Evolutionary conservation across 2,797 vertebrate genomes (phyloP), one percentile per base, ranked within the genome.

Genomic region (Cyclura pinguis): DNA sequence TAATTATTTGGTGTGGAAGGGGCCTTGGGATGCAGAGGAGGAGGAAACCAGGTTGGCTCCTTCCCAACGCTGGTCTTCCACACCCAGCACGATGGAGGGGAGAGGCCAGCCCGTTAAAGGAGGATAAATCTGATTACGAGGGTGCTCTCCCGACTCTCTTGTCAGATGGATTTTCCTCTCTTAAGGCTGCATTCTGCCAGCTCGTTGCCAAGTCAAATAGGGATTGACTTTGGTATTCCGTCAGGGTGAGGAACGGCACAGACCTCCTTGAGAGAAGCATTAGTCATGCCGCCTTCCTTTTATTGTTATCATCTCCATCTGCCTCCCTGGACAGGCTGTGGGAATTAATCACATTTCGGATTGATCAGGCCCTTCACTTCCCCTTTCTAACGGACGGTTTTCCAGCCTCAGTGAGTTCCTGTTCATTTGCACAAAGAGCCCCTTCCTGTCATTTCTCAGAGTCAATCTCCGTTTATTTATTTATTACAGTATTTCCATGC

Each of bases 191-290:
- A 4, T 62, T 62, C 27, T 0, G 1, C 52, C 77, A 84, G 86
- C 85, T 55, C 72, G 90, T 50, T 55, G 91, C 90, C 92, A 55
- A 0, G 1, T 84, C 84, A 80, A 64, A 27, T 52, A 38, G 0
- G 85, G 2, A 0, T 3, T 0, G 0, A 62, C 42, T 87, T 86
- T 89, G 10, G 0, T 0, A 0, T n/a, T 20, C 24, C 0, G 59
- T 22, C 10, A 42, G 0, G 0, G 82, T 0, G 32, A 85, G n/a
- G n/a, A 91, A 80, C 0, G 0, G 55, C 86, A 82, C 92, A 50
- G 55, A 3, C 78, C 90, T 10, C 29, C 86, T 88, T 76, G n/a
- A 74, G 2, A 0, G 47, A 69, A 84, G 88, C 22, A 72, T 80
- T n/a, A 50, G 64, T 0, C 73, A 42, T 27, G 42, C 73, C 76